Conservation (phyloP, 1,140 invertebrate species). For the Drosophila prosaltans region DNA sequence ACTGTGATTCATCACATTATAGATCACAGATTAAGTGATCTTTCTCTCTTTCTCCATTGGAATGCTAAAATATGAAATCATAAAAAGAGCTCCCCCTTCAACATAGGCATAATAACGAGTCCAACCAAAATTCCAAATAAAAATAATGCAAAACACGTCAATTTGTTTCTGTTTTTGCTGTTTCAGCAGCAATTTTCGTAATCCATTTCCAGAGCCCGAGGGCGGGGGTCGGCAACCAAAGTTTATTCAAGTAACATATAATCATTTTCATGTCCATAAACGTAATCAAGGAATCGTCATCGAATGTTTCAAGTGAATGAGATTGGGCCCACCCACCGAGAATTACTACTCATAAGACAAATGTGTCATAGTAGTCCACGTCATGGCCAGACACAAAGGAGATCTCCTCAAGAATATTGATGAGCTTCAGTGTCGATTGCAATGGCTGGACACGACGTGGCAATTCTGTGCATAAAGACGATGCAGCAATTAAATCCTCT, state of each 20-base stretch:
- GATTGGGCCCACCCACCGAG: constrained; percentile 50
- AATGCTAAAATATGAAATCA: too few species aligned
- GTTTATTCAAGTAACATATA: constrained; percentile 54
- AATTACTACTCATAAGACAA: constrained; percentile 77
- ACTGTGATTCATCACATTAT: neutral
- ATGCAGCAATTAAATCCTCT: constrained; percentile 35
- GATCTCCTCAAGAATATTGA: constrained; percentile 73
- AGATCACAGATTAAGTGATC: neutral
- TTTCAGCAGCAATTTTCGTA: constrained; percentile 19
- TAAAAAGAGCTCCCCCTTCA: neutral
- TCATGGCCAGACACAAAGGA: constrained; percentile 78
- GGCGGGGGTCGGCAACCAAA: constrained; percentile 48
- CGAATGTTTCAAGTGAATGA: neutral
- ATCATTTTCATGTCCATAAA: constrained; percentile 27
- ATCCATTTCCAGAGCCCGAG: constrained; percentile 40
- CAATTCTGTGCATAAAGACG: constrained; percentile 15
- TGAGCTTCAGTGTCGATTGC: constrained; percentile 65
- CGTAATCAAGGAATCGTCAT: neutral
- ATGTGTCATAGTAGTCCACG: constrained; percentile 79
- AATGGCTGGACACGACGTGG: constrained; percentile 52
- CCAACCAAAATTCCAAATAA: neutral
- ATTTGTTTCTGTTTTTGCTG: constrained; percentile 43
- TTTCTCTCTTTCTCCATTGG: neutral
- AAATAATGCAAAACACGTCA: constrained; percentile 6
- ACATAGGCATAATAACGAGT: too few species aligned